Evolutionary conservation across 2,797 vertebrate genomes (phyloP), one percentile per base, ranked within the genome.

Genomic region (Sebastes baramenuke): DNA sequence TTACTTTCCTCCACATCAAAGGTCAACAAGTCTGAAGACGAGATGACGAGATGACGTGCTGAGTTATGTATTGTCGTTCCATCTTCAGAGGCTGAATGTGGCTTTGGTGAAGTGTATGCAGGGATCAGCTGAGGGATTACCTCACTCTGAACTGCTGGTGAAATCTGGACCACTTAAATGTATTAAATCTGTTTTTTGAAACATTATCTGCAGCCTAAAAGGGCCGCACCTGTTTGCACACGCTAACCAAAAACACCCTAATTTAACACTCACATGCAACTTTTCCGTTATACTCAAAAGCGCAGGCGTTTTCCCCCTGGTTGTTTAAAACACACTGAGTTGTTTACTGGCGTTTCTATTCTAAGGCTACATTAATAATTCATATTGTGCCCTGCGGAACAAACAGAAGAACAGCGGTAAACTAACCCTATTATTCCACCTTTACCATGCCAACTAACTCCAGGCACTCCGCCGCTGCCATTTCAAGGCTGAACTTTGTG

Each of bases 301-400:
- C 0, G 4, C 77, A 83, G 58, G 4, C 73, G 2, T 79, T 75
- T 71, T 42, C 38, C 73, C 54, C 5, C 4, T 20, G 78, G 70
- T 82, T 86, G 82, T 86, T 86, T 85, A 73, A 85, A 89, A 81
- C 38, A 29, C 69, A 68, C 73, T 38, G 49, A 58, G 67, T 78
- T 89, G 82, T 92, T 89, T 85, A 77, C 88, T 54, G 52, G 27
- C 59, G 42, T 89, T 88, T 88, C 86, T 88, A 87, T 93, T 91
- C 79, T 84, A 32, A 77, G 88, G 62, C 38, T 38, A 32, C 81
- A 85, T 94, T 88, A 92, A 93, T 93, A 88, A 94, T 93, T 93
- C 84, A 94, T 85, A 25, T 52, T 67, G 27, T 72, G 69, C 83
- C 87, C 75, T 49, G 66, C 32, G 72, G 79, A 89, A 62, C 52